Conservation (phyloP, 30 jellyfish, hydroid and myxozoan genomes). For the Rhopilema esculentum region DNA sequence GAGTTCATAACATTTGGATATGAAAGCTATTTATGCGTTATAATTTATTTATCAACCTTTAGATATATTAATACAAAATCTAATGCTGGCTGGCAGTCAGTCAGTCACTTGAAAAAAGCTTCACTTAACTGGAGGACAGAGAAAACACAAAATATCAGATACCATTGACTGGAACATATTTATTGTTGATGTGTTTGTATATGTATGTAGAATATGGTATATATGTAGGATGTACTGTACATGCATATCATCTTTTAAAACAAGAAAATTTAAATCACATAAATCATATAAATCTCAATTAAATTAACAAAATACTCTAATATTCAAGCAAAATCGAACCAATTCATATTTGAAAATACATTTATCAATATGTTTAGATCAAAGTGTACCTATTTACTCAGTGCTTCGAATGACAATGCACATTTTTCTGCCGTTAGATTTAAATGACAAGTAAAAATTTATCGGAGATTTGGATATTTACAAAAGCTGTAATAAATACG, state of each 20-base stretch:
- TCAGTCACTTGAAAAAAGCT: too few species aligned
- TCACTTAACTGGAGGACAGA: not conserved
- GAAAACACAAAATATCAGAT: not conserved
- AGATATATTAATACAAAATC: too few species aligned
- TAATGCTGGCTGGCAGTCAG: too few species aligned
- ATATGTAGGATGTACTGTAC: not conserved
- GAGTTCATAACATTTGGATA: too few species aligned
- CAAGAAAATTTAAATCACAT: not conserved
- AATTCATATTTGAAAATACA: conserved; percentile 5
- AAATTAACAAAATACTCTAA: conserved; percentile 6
- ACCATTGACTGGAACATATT: too few species aligned
- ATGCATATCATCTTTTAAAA: not conserved
- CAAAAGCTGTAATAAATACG: not conserved
- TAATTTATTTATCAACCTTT: too few species aligned
- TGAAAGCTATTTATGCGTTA: too few species aligned
- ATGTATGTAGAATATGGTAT: not conserved
- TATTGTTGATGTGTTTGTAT: not conserved
- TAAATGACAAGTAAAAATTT: not conserved
- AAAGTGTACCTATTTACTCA: conserved; percentile 7
- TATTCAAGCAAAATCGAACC: conserved; percentile 7
- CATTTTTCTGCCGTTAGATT: not conserved
- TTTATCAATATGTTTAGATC: conserved; percentile 4
- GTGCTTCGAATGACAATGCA: not conserved
- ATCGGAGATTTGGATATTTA: not conserved
- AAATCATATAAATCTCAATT: conserved; percentile 15